phyloP scores from a whole-genome alignment of 2,113 vertebrate species.

The Callipepla californica region DNA sequence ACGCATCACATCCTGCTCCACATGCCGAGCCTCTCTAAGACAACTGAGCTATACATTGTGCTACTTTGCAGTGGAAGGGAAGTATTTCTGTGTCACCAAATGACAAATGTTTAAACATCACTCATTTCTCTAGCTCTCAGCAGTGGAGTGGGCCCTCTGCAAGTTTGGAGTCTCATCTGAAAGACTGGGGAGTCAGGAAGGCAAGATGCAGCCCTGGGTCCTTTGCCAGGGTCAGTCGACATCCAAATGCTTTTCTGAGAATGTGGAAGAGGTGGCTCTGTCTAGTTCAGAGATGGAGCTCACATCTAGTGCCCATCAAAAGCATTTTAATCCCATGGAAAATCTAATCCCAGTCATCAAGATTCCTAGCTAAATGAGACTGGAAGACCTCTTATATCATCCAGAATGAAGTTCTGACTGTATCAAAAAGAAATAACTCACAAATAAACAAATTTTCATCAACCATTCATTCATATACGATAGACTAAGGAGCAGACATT shows the following conservation, averaged over 20 bases:
- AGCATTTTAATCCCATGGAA: not conserved
- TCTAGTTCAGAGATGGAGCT: not conserved
- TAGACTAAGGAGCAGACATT: not conserved
- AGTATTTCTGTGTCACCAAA: accelerated
- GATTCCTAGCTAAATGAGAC: not conserved
- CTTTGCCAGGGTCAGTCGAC: accelerated
- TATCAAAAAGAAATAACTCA: not conserved
- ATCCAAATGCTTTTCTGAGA: accelerated
- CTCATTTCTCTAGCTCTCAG: not conserved
- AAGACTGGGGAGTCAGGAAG: not conserved
- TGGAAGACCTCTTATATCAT: not conserved
- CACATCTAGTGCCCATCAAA: not conserved
- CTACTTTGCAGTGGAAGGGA: not conserved
- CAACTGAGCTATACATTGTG: accelerated
- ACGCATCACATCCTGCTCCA: accelerated
- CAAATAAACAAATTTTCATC: not conserved
- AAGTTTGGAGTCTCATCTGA: not conserved
- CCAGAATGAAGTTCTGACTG: not conserved
- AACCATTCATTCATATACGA: not conserved
- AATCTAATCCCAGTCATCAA: not conserved
- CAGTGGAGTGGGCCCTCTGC: not conserved
- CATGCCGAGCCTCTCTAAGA: accelerated
- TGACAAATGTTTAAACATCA: accelerated
- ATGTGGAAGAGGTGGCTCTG: accelerated
- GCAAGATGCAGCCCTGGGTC: accelerated